Conservation (phyloP, 2,888 invertebrate species). For the Oxycera nigricornis region DNA sequence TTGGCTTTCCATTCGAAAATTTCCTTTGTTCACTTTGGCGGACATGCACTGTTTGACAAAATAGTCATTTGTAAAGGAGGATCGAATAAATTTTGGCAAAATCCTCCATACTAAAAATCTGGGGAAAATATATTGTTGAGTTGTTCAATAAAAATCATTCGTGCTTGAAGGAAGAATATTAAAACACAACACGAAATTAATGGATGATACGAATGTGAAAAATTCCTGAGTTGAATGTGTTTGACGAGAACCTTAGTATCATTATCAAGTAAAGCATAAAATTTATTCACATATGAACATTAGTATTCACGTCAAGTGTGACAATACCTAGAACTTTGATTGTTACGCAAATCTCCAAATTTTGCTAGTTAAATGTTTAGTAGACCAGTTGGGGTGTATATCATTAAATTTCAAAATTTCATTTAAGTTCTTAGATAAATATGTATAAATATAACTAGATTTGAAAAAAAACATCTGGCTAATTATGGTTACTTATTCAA, state of each 20-base stretch:
- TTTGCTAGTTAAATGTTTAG: too few relatives aligned
- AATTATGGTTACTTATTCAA: too few relatives aligned
- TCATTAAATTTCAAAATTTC: too few relatives aligned
- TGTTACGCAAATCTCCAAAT: too few relatives aligned
- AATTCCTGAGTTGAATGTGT: constrained; percentile 3
- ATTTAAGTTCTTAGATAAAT: too few relatives aligned
- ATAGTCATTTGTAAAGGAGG: constrained; percentile 24
- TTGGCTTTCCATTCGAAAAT: constrained; percentile 20
- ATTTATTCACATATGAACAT: too few relatives aligned
- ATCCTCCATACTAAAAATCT: neutral
- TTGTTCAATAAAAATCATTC: constrained; percentile 3
- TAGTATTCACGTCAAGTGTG: too few relatives aligned
- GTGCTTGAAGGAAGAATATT: constrained; percentile 27
- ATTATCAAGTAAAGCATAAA: neutral
- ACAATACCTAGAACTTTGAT: too few relatives aligned
- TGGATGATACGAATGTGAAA: neutral
- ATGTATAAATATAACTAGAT: too few relatives aligned
- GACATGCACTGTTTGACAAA: constrained; percentile 35
- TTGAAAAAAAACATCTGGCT: too few relatives aligned
- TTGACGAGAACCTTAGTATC: neutral
- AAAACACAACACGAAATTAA: constrained; percentile 11
- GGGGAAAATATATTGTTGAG: constrained; percentile 8
- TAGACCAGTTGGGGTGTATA: too few relatives aligned
- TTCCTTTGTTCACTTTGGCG: constrained; percentile 30
- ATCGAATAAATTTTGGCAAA: constrained; percentile 19